Percentiles rank a stretch among this genome's conserved stretches.
Conservation (phyloP, 1,140 invertebrate species). For the Aphaenogaster ashmeadi region DNA sequence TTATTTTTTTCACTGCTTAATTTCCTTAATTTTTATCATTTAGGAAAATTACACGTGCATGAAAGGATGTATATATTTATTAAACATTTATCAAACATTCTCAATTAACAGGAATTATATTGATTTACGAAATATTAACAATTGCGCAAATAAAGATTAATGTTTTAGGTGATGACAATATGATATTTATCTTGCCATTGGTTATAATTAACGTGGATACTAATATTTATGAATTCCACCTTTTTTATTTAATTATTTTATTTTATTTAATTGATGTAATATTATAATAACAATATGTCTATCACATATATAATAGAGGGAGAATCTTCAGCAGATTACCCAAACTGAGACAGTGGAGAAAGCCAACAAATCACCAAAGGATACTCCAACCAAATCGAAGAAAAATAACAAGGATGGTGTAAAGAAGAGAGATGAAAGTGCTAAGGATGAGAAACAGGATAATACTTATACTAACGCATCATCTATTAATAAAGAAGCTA, state of each 20-base stretch:
- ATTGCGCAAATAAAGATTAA: constrained; percentile 28
- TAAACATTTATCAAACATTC: constrained; percentile 34
- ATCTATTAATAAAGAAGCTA: constrained; percentile 77
- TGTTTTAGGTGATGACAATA: not conserved
- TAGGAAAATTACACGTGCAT: not conserved
- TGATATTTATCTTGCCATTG: not conserved
- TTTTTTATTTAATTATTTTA: constrained; percentile 4
- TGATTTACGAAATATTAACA: constrained; percentile 10
- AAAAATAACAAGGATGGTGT: constrained; percentile 81
- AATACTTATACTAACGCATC: constrained; percentile 62
- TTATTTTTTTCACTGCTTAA: not conserved
- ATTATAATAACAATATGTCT: constrained; percentile 26
- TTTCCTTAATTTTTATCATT: not conserved
- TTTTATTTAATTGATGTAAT: not conserved
- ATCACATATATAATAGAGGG: constrained; percentile 73
- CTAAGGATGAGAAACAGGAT: constrained; percentile 79
- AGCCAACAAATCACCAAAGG: constrained; percentile 83
- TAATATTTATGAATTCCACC: not conserved
- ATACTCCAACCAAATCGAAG: constrained; percentile 83
- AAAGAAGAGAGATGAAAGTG: constrained; percentile 81
- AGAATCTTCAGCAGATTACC: constrained; percentile 81
- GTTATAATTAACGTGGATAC: constrained; percentile 18
- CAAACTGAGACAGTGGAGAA: constrained; percentile 75
- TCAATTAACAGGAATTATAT: constrained; percentile 24
- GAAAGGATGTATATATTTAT: constrained; percentile 1